Conservation (phyloP, 1,140 invertebrate species). For the Zelostemma sp. region DNA sequence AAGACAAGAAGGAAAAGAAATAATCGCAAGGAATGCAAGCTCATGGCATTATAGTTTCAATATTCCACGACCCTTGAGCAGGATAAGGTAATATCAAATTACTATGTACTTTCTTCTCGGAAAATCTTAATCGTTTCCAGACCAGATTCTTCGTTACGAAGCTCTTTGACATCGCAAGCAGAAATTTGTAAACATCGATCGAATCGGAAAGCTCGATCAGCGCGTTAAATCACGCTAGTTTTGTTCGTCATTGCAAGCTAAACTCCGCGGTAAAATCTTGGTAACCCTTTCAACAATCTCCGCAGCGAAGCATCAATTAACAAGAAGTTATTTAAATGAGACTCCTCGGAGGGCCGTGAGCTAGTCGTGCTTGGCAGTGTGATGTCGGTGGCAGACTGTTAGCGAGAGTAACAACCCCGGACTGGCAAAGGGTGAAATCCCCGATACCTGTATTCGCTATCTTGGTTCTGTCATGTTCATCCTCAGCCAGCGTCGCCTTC, state of each 20-base stretch:
- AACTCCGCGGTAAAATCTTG: slow-evolving; percentile 34
- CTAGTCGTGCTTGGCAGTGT: slow-evolving; percentile 51
- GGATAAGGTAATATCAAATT: not conserved
- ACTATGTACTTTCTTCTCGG: not conserved
- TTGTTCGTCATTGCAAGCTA: no score
- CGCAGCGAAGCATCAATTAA: slow-evolving; percentile 61
- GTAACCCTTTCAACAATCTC: slow-evolving; percentile 57
- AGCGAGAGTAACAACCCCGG: slow-evolving; percentile 31
- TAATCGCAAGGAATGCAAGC: not conserved
- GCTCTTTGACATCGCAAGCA: no score
- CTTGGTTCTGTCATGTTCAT: slow-evolving; percentile 21
- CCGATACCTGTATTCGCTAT: slow-evolving; percentile 37
- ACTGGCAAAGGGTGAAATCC: slow-evolving; percentile 33
- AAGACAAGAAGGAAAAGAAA: not conserved
- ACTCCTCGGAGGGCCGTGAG: slow-evolving; percentile 31
- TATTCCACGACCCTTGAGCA: not conserved
- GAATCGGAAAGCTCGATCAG: no score
- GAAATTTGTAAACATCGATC: no score
- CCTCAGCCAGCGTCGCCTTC: not conserved
- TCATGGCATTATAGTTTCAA: not conserved
- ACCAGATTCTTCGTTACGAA: no score
- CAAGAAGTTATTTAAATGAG: slow-evolving; percentile 66
- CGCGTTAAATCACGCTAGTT: no score
- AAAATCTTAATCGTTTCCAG: no score
- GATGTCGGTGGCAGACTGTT: slow-evolving; percentile 45